phyloP scores from a whole-genome alignment of 2,113 vertebrate genomes.

The Paramormyrops kingsleyae region DNA sequence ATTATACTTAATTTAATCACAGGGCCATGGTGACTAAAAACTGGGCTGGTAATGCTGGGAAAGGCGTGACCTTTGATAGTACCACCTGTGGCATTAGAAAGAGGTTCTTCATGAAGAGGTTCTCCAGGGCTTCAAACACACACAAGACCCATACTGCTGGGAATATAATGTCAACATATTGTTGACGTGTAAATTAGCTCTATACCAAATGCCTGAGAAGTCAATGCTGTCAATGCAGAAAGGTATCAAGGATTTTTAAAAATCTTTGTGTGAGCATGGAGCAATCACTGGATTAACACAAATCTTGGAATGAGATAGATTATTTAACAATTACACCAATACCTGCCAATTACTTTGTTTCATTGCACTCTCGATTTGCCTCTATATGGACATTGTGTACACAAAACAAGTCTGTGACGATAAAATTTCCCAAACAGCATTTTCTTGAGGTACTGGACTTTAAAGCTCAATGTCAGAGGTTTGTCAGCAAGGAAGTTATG shows the following conservation, averaged over 20 bases:
- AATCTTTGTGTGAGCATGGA: not conserved
- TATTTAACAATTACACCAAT: not conserved
- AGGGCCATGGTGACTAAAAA: not conserved
- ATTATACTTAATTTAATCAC: not conserved
- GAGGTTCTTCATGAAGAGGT: not conserved
- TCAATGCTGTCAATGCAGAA: not conserved
- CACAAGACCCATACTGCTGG: not conserved
- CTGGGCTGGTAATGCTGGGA: not conserved
- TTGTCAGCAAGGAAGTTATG: not conserved
- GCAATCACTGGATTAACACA: not conserved
- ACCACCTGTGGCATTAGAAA: not conserved
- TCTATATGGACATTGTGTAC: not conserved
- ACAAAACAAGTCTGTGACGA: not conserved
- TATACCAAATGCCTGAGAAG: not conserved
- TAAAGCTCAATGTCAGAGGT: not conserved
- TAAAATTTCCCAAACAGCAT: not conserved
- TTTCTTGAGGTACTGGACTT: not conserved
- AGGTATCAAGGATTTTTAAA: not conserved
- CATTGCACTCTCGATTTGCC: not conserved
- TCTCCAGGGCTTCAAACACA: not conserved
- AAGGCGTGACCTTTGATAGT: not conserved
- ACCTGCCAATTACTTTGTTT: not conserved
- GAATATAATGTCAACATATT: not conserved
- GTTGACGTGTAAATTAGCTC: not conserved
- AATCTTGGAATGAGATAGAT: not conserved